Conservation (phyloP, 2,888 invertebrate genomes). For the Thera obeliscata region DNA sequence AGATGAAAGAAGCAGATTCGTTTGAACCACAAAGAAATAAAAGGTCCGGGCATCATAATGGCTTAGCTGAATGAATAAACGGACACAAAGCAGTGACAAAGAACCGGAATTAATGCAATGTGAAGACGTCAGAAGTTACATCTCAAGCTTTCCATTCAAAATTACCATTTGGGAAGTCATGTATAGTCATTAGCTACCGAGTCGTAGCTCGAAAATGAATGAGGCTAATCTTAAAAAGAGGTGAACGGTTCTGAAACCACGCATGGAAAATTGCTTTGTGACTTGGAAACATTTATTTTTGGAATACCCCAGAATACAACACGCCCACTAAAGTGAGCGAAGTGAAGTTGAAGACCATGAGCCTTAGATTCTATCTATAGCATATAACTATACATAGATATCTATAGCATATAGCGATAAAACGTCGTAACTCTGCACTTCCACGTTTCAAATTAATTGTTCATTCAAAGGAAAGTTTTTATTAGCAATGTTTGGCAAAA, state of each 20-base stretch:
- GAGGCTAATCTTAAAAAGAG: not conserved
- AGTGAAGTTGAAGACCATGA: not conserved
- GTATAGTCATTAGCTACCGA: not conserved
- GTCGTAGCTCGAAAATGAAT: not conserved
- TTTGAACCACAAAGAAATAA: conserved; percentile 26
- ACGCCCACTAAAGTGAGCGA: not conserved
- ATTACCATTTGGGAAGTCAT: not conserved
- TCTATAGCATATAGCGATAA: too few relatives aligned
- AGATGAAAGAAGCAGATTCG: conserved; percentile 22
- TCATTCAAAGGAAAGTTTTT: not conserved
- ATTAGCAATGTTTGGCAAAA: not conserved
- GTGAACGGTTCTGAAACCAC: not conserved
- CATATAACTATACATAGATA: too few relatives aligned
- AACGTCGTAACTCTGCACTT: not conserved
- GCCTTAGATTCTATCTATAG: not conserved
- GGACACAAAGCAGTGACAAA: conserved; percentile 17
- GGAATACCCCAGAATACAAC: not conserved
- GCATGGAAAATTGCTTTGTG: not conserved
- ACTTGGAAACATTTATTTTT: not conserved
- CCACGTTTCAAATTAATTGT: not conserved
- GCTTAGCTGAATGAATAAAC: conserved; percentile 26
- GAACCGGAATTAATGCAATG: conserved; percentile 26
- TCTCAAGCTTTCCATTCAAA: not conserved
- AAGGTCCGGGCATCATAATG: conserved; percentile 14
- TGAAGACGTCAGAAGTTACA: conserved; percentile 3